Conservation (phyloP, 2,113 vertebrate genomes). For the Eurystomus gularis region DNA sequence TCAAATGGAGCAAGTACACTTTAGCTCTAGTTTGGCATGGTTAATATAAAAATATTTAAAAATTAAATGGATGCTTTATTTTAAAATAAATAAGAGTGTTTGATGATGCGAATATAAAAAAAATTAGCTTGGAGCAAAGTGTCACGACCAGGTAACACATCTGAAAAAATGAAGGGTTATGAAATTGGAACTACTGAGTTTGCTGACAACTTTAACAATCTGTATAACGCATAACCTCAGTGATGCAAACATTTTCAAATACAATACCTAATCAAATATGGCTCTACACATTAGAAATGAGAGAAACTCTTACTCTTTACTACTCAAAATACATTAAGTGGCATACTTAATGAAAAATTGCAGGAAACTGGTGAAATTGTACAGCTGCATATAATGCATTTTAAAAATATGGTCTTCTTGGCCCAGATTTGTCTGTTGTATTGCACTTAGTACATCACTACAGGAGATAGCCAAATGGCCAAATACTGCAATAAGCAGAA, state of each 20-base stretch:
- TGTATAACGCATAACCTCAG: not conserved
- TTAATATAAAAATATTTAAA: not conserved
- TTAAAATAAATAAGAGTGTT: not conserved
- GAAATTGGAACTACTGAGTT: not conserved
- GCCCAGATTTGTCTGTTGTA: not conserved
- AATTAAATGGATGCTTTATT: not conserved
- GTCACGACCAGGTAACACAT: not conserved
- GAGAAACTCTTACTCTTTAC: not conserved
- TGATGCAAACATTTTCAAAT: not conserved
- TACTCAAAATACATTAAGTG: not conserved
- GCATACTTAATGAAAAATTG: not conserved
- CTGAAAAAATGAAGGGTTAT: not conserved
- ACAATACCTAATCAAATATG: not conserved
- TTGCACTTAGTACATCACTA: not conserved
- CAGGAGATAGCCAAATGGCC: not conserved
- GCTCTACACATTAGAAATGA: not conserved
- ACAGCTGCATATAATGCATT: not conserved
- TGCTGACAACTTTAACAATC: not conserved
- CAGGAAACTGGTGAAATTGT: not conserved
- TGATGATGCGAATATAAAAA: not conserved
- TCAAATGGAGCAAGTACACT: not conserved
- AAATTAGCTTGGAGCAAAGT: not conserved
- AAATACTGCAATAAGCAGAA: not conserved
- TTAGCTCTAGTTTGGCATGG: not conserved
- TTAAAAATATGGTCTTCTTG: not conserved